phyloP scores from a whole-genome alignment of 1,140 invertebrate genomes.

The Hirudo medicinalis region DNA sequence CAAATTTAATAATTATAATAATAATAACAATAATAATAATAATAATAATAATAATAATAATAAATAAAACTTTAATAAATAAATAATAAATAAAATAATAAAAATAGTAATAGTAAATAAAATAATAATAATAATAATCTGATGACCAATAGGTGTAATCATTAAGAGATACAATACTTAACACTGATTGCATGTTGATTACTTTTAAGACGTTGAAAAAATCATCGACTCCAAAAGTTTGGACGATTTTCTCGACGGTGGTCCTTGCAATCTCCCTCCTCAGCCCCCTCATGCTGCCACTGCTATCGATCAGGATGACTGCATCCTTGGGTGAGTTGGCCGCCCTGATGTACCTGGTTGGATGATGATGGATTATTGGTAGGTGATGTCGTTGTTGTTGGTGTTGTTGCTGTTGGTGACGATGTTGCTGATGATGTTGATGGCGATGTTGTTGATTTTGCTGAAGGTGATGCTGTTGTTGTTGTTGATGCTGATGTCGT shows the following conservation, averaged over 20 bases:
- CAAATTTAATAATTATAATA: no score
- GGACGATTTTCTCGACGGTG: conserved; percentile 72
- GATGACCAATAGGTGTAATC: no score
- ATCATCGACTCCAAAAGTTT: conserved; percentile 94
- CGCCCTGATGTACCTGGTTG: conserved; percentile 70
- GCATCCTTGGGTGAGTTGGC: conserved; percentile 94
- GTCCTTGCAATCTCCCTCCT: conserved; percentile 81
- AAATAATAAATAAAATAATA: no score
- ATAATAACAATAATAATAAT: no score
- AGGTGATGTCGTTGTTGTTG: neutral
- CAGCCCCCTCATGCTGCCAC: conserved; percentile 91
- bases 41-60: no score
- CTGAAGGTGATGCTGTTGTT: conserved; percentile 6
- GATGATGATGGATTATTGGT: neutral
- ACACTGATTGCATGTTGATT: neutral
- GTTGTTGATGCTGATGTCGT: conserved; percentile 20
- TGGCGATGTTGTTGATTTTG: conserved; percentile 9
- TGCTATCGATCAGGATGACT: conserved; percentile 80
- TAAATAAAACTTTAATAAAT: no score
- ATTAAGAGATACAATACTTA: no score
- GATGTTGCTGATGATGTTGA: conserved; percentile 21
- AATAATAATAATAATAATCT: no score
- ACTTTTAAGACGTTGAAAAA: conserved; percentile 78
- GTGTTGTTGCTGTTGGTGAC: conserved; percentile 12
- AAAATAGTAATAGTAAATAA: no score